These are phyloP conservation scores for Dicranocentrus wangi DNA, from an alignment of 2,888 invertebrate genomes.

Conservation along the genomic window DNA sequence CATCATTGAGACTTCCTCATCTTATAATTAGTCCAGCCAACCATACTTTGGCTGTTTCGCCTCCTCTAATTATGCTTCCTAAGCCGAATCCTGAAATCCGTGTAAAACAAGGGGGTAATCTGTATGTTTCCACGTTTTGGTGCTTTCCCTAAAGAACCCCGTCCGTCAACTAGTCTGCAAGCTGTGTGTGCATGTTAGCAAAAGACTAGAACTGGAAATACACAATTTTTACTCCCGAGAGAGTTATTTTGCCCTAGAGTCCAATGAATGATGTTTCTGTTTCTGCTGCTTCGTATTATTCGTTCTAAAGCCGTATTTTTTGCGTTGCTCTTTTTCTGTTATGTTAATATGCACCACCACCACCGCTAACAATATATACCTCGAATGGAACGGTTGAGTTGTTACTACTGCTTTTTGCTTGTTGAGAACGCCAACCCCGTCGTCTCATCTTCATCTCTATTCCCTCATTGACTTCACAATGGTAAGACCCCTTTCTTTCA, in stretches of 20 bases:
- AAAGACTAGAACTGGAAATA: conserved; percentile 2
- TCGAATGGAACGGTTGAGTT: too few relatives aligned
- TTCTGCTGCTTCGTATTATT: neutral
- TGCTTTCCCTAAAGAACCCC: neutral
- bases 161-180: conserved; percentile 1
- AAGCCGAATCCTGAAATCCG: too few relatives aligned
- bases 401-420: too few relatives aligned
- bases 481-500: conserved; percentile 5
- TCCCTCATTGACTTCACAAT: conserved; percentile 16
- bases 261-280: conserved; percentile 13
- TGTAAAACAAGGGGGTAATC: neutral
- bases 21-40: too few relatives aligned
- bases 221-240: conserved; percentile 12
- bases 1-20: too few relatives aligned
- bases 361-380: too few relatives aligned
- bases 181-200: neutral
- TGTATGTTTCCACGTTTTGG: neutral
- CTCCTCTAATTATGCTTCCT: too few relatives aligned
- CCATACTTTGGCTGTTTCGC: too few relatives aligned
- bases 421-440: too few relatives aligned
- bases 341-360: neutral
- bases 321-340: neutral
- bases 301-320: neutral
- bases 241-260: conserved; percentile 28
- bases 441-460: conserved; percentile 13